Conservation (phyloP, 2,113 vertebrate species). For the Microtus pennsylvanicus region DNA sequence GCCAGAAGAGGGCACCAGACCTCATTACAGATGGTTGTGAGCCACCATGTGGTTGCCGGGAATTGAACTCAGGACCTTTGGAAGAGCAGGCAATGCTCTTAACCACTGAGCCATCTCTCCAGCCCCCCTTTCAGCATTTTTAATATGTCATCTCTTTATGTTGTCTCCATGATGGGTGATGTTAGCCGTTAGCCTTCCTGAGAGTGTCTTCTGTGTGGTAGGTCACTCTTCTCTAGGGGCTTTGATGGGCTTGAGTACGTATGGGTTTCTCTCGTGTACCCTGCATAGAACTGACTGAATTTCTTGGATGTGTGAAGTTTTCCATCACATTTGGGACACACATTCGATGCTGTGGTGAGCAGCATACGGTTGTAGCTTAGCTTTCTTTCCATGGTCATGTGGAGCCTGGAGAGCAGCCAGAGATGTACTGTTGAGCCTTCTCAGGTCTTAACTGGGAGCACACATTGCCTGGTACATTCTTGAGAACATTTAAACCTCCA, state of each 20-base stretch:
- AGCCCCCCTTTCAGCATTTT: slow-evolving; percentile 1
- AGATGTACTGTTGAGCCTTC: background rate
- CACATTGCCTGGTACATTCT: background rate
- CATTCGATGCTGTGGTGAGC: background rate
- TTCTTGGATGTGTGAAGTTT: background rate
- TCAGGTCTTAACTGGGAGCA: background rate
- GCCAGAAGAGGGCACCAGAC: too few species aligned
- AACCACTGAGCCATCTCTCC: too few species aligned
- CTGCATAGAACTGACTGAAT: background rate
- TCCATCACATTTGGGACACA: background rate
- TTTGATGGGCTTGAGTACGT: background rate
- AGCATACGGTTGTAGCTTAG: background rate
- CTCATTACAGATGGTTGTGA: too few species aligned
- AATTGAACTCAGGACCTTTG: too few species aligned
- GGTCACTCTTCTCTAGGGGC: background rate
- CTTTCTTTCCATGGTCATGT: background rate
- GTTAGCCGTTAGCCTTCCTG: background rate
- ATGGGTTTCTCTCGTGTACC: background rate
- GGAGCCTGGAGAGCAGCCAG: background rate
- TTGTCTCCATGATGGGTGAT: background rate
- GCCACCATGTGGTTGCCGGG: too few species aligned
- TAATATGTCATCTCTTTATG: background rate
- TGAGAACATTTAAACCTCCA: background rate
- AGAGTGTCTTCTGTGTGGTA: background rate
- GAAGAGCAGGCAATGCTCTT: too few species aligned